Evolutionary conservation across 2,797 vertebrate genomes (phyloP), one percentile per base, ranked within the genome.

Genomic region (Enteromius treurensis): DNA sequence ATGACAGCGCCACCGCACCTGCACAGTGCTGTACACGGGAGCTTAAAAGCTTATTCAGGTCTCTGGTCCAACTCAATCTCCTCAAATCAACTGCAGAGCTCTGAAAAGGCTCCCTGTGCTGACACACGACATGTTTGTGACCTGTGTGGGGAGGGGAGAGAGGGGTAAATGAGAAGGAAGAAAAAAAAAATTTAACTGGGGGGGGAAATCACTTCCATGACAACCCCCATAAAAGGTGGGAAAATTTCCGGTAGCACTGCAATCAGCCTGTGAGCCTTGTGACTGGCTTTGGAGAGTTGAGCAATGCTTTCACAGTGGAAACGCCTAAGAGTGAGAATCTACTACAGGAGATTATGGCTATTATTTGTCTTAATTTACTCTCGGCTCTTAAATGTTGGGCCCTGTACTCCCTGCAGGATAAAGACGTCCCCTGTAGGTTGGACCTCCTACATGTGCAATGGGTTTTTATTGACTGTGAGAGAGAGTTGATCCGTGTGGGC

Each of bases 11-110:
- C 82, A 47, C 71, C 10, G 83, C 83, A 89, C 89, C 86, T 86
- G 83, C 77, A 84, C 80, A 65, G 74, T n/a, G 60, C 81, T 73
- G 84, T 90, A 93, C 89, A 92, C 26, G 51, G 84, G 81, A 85
- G 91, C 88, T 94, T 94, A 93, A 94, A 93, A 95, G 93, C 92
- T 87, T 93, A 91, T 93, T 92, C 91, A 70, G 83, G 90, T 93
- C 86, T 84, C 79, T 58, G 8, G 78, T 91, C 79, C 71, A 53
- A 67, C 80, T 79, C 64, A 81, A 68, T 87, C 75, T 77, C 87
- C 84, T 80, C 75, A 81, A 84, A 81, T 67, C 32, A 86, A 79
- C 78, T 85, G 80, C 73, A 13, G 17, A n/a, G 62, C 53, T 88
- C 85, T 88, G 86, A 71, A 65, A 75, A 83, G 49, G 84, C 80